These are phyloP conservation scores for Cancer borealis DNA, from an alignment of 2,888 invertebrate species.

Conservation along the genomic window DNA sequence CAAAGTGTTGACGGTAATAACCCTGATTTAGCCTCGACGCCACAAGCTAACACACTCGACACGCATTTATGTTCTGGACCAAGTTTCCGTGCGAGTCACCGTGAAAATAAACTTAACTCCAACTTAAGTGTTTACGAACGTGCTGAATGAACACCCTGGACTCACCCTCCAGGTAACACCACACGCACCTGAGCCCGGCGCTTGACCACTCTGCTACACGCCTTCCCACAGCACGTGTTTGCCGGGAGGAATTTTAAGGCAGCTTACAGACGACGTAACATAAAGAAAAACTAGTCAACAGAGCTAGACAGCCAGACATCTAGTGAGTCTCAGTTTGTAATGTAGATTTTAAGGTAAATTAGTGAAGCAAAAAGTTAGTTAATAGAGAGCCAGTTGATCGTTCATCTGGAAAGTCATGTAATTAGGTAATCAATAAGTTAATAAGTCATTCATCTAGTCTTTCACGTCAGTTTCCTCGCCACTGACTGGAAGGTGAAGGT, in stretches of 20 bases:
- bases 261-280: background rate
- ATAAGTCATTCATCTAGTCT: conserved; percentile 29
- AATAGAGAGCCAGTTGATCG: background rate
- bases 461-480: conserved; percentile 21
- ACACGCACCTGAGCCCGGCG: conserved; percentile 1
- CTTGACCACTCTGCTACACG: background rate
- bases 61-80: background rate
- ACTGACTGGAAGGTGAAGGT: background rate
- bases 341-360: background rate
- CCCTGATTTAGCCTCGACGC: background rate
- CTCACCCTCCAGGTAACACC: background rate
- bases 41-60: background rate
- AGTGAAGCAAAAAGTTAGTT: background rate
- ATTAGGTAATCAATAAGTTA: conserved; percentile 16
- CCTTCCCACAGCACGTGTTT: background rate
- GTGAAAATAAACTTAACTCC: background rate
- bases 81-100: background rate
- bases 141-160: background rate
- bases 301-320: conserved; percentile 17
- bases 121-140: conserved; percentile 2
- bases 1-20: background rate
- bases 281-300: background rate
- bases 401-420: conserved; percentile 14
- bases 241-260: background rate
- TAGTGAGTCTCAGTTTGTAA: conserved; percentile 38